A percentile compares a stretch with the other conserved stretches of the same genome.
Conservation (phyloP, 2,113 vertebrate genomes). For the Ascaphus truei region DNA sequence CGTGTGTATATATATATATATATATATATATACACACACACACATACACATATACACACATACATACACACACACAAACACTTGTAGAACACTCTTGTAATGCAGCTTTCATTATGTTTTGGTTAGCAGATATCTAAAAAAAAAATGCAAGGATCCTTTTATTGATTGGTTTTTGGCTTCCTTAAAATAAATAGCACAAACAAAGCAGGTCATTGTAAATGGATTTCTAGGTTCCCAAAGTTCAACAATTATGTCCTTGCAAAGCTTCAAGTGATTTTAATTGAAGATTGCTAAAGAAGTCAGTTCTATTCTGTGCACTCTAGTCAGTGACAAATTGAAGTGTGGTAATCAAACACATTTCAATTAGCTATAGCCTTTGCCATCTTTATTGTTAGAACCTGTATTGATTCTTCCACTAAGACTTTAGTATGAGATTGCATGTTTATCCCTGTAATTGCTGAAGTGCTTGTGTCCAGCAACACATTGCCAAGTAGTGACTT, state of each 20-base stretch:
- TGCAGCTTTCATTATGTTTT: not conserved
- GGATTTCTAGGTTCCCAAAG: conserved; percentile 12
- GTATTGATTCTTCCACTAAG: conserved; percentile 39
- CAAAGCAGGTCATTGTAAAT: conserved; percentile 2
- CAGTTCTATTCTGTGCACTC: conserved; percentile 19
- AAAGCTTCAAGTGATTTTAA: conserved; percentile 28
- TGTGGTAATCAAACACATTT: conserved; percentile 39
- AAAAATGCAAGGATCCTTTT: not conserved
- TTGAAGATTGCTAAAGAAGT: conserved; percentile 18
- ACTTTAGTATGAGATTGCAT: conserved; percentile 39
- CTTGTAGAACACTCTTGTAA: no score
- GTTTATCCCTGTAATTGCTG: conserved; percentile 32
- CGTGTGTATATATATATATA: no score
- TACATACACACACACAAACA: no score
- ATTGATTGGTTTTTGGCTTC: not conserved
- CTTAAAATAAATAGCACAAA: not conserved
- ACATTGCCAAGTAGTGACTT: conserved; percentile 29
- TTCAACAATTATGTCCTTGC: conserved; percentile 30
- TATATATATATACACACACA: no score
- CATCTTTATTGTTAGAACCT: conserved; percentile 29
- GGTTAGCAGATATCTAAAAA: not conserved
- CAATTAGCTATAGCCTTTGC: conserved; percentile 41
- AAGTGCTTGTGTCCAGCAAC: conserved; percentile 1
- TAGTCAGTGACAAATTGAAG: not conserved
- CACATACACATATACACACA: no score